Conservation (phyloP, 2,888 invertebrate genomes). For the Drosophila ezoana region DNA sequence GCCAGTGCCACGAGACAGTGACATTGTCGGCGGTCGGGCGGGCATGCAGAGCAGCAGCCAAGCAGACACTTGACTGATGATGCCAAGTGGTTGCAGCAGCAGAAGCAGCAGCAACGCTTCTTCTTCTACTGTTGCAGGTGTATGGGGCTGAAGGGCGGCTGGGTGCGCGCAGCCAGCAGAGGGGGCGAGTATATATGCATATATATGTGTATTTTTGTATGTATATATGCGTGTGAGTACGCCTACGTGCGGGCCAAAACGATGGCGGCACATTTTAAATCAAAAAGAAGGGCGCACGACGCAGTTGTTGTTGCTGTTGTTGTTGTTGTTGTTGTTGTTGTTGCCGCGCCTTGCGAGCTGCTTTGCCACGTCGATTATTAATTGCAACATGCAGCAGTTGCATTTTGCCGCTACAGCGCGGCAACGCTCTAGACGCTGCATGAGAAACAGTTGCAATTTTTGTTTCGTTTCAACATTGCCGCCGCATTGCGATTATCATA, state of each 20-base stretch:
- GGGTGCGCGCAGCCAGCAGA: background rate
- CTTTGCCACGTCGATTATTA: constrained; percentile 71
- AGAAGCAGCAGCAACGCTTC: constrained; percentile 13
- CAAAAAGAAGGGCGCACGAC: constrained; percentile 76
- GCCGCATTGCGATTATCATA: constrained; percentile 72
- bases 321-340: constrained; percentile 25
- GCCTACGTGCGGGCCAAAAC: constrained; percentile 67
- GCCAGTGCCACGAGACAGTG: constrained; percentile 36
- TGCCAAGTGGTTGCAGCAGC: constrained; percentile 49
- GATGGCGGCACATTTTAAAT: constrained; percentile 75
- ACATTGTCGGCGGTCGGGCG: constrained; percentile 40
- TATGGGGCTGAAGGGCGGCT: constrained; percentile 14
- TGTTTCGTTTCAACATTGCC: constrained; percentile 68
- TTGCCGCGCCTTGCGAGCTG: constrained; percentile 48
- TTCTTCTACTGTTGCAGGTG: constrained; percentile 7
- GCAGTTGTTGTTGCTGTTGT: constrained; percentile 22
- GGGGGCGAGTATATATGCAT: background rate
- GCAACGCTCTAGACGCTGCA: constrained; percentile 49
- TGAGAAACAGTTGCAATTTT: constrained; percentile 73
- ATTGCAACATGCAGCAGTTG: constrained; percentile 67
- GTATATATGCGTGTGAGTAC: constrained; percentile 61
- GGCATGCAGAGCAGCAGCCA: constrained; percentile 2
- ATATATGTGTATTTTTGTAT: background rate
- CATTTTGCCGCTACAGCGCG: constrained; percentile 8
- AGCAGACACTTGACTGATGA: constrained; percentile 56